Evolutionary conservation across 2,888 invertebrate genomes (phyloP).

Genomic region (Ametastegia equiseti): DNA sequence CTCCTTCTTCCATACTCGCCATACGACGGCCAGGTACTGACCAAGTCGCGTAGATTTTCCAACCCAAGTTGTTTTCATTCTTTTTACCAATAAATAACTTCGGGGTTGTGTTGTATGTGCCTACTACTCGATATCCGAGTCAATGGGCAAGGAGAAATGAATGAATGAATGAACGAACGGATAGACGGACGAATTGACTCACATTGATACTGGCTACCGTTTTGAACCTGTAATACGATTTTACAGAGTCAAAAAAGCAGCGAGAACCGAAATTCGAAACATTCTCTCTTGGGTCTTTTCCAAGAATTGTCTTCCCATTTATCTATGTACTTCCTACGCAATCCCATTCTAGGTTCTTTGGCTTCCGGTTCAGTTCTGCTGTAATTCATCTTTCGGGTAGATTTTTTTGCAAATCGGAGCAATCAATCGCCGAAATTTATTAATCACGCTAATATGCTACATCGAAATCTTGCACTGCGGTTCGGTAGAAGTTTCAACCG

Average conservation of each 20-base stretch:
- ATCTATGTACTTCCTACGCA: too few species aligned
- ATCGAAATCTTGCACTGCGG: background rate
- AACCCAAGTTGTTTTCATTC: conserved; percentile 31
- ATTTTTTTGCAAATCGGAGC: background rate
- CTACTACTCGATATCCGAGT: conserved; percentile 35
- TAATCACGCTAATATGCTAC: background rate
- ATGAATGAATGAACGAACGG: conserved; percentile 27
- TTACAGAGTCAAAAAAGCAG: background rate
- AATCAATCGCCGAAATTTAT: background rate
- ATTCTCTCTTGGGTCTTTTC: background rate
- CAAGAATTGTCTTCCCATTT: too few species aligned
- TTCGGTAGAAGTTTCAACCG: conserved; percentile 4
- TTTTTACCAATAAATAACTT: conserved; percentile 38
- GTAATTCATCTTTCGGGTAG: background rate
- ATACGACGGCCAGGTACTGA: conserved; percentile 1
- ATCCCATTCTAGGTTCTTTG: background rate
- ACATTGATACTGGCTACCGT: background rate
- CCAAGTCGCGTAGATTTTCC: conserved; percentile 33
- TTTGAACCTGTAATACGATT: background rate
- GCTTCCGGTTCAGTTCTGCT: background rate
- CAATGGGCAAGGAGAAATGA: conserved; percentile 33
- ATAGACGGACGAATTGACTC: conserved; percentile 18
- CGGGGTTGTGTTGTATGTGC: background rate
- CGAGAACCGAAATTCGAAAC: background rate
- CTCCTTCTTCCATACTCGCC: background rate